Evolutionary conservation across 2,113 vertebrate genomes (phyloP).

Genomic region (Rhizomys pruinosus): DNA sequence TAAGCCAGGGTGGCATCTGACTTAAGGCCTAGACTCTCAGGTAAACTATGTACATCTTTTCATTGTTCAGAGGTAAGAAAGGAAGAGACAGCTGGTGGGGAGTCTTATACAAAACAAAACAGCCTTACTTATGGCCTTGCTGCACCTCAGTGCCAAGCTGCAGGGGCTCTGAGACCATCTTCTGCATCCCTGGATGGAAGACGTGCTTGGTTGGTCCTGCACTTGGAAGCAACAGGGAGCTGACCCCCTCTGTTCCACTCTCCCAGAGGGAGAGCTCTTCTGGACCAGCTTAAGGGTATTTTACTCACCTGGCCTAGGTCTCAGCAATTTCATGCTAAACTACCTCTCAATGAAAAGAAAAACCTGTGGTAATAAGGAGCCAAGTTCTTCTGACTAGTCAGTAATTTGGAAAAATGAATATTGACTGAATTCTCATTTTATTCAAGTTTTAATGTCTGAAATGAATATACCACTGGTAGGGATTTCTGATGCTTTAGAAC

Average conservation of each 20-base stretch:
- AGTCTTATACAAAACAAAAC: too few species aligned
- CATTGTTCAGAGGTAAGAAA: not conserved
- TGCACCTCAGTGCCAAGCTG: not conserved
- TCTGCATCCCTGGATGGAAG: too few species aligned
- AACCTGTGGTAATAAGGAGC: not conserved
- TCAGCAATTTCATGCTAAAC: not conserved
- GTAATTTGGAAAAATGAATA: not conserved
- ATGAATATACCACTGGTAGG: not conserved
- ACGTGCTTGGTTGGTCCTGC: not conserved
- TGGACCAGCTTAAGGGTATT: not conserved
- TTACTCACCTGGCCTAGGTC: not conserved
- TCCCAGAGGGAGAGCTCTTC: accelerated
- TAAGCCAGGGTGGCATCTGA: not conserved
- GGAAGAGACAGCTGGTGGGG: not conserved
- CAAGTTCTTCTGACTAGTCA: not conserved
- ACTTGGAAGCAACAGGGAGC: not conserved
- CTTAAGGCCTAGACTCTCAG: too few species aligned
- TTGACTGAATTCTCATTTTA: not conserved
- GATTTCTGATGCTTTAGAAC: constrained; percentile 5
- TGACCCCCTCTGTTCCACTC: too few species aligned
- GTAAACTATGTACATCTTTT: not conserved
- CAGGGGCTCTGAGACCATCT: not conserved
- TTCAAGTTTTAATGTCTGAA: not conserved
- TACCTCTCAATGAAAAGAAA: not conserved
- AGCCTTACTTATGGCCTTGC: not conserved